Percentiles rank a stretch among this genome's conserved stretches.
phyloP scores from a whole-genome alignment of 2,797 vertebrate genomes.

The Ammospiza maritima region DNA sequence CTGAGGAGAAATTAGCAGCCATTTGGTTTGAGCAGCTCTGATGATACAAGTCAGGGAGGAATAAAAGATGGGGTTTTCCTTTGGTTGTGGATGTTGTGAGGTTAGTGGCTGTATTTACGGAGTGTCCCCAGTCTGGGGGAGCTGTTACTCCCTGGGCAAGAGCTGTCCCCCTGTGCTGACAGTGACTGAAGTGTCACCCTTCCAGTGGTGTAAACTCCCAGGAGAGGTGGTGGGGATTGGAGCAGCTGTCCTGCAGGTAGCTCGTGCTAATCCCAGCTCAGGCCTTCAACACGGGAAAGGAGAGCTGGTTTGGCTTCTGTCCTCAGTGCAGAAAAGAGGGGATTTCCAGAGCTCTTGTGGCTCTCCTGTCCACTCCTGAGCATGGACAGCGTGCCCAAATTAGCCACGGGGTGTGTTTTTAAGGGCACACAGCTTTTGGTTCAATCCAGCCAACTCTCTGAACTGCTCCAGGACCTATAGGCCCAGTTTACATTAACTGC shows the following conservation, averaged over 20 bases:
- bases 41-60: neutral
- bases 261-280: neutral
- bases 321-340: neutral
- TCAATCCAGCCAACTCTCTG: neutral
- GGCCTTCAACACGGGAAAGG: neutral
- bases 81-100: neutral
- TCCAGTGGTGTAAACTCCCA: neutral
- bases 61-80: neutral
- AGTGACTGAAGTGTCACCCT: neutral
- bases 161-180: neutral
- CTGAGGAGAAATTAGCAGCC: neutral
- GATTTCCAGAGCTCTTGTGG: neutral
- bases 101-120: fast-evolving
- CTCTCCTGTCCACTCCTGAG: neutral
- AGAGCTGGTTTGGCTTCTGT: neutral
- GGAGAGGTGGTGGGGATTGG: neutral
- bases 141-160: fast-evolving
- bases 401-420: neutral
- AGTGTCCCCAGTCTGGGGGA: neutral
- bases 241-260: neutral
- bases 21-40: neutral
- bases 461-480: neutral
- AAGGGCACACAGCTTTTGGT: neutral
- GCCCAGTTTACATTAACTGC: neutral
- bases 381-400: fast-evolving